phyloP scores from a whole-genome alignment of 2,113 vertebrate species.

The Orthonyx spaldingii region DNA sequence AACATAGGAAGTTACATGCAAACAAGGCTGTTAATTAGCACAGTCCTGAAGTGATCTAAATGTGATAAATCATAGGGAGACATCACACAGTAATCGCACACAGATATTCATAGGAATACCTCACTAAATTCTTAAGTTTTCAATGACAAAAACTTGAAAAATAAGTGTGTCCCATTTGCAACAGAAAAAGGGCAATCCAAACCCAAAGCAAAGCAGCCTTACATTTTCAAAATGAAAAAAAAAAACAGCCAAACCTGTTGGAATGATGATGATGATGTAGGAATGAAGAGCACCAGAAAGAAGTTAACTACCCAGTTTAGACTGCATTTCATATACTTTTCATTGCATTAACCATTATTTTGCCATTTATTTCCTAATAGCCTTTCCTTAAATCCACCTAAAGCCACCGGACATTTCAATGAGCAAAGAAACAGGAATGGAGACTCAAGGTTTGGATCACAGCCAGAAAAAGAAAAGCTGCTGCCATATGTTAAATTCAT shows the following conservation, averaged over 20 bases:
- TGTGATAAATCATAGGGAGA: not conserved
- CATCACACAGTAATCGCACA: not conserved
- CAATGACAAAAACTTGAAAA: not conserved
- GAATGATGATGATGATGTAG: not conserved
- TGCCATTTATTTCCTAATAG: not conserved
- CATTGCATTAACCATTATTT: not conserved
- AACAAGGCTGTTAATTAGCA: not conserved
- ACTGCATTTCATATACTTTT: not conserved
- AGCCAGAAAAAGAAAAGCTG: conserved; percentile 8
- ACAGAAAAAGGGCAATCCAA: not conserved
- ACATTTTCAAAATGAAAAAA: not conserved
- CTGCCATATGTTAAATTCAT: not conserved
- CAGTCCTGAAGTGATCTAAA: not conserved
- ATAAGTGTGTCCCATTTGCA: not conserved
- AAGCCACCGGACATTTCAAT: not conserved
- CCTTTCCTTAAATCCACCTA: not conserved
- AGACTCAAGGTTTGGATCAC: not conserved
- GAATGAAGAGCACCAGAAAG: not conserved
- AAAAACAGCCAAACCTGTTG: not conserved
- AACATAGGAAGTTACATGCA: not conserved
- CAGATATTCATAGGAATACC: not conserved
- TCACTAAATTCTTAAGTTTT: not conserved
- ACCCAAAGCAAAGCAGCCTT: not conserved
- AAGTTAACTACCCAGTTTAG: not conserved
- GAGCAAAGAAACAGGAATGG: not conserved